phyloP scores from a whole-genome alignment of 1,140 invertebrate species.

The Uloborus diversus region DNA sequence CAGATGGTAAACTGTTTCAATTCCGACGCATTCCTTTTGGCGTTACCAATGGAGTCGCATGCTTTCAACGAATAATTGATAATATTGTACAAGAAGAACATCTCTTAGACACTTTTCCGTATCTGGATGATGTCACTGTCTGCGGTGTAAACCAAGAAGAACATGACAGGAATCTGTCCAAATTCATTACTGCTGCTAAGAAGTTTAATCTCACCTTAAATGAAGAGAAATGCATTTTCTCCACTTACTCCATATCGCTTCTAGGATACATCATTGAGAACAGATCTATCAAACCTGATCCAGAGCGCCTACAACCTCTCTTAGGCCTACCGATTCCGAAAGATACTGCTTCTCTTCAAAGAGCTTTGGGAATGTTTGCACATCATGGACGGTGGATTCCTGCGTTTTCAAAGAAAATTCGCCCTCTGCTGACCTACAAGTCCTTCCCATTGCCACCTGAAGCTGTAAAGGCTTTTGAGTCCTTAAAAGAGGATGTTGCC shows the following conservation, averaged over 20 bases:
- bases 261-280: slow-evolving; percentile 43
- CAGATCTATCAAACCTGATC: slow-evolving; percentile 25
- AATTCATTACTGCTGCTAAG: no score
- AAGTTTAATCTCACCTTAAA: slow-evolving; percentile 31
- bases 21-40: slow-evolving; percentile 64
- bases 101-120: slow-evolving; percentile 45
- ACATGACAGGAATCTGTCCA: slow-evolving; percentile 37
- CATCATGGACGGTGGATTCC: slow-evolving; percentile 2
- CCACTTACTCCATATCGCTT: slow-evolving; percentile 13
- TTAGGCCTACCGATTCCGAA: slow-evolving; percentile 21
- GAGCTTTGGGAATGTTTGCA: neutral
- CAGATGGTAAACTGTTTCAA: slow-evolving; percentile 57
- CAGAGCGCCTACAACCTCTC: slow-evolving; percentile 28
- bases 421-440: neutral
- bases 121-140: slow-evolving; percentile 58
- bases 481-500: slow-evolving; percentile 50
- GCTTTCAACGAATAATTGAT: slow-evolving; percentile 64
- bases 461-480: slow-evolving; percentile 44
- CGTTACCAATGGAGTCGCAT: slow-evolving; percentile 59
- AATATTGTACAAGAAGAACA: slow-evolving; percentile 61
- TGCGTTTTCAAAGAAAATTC: neutral
- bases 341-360: no score
- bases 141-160: slow-evolving; percentile 26
- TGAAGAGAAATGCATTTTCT: slow-evolving; percentile 21
- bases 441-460: slow-evolving; percentile 45